phyloP scores from a whole-genome alignment of 1,140 invertebrate genomes.

The Drosophila yakuba region DNA sequence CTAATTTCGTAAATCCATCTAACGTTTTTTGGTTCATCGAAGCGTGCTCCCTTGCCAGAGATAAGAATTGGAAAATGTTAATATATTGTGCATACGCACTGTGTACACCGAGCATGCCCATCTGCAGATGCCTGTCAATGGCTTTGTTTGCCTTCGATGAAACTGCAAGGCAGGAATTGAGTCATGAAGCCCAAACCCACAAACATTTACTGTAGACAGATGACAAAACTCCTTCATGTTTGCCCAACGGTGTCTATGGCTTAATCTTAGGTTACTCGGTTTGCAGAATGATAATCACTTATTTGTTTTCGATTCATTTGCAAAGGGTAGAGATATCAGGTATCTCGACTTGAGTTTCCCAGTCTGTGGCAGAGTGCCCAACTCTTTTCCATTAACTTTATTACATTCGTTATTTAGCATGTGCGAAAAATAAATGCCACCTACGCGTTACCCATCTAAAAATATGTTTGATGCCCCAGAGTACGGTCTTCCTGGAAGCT shows the following conservation, averaged over 20 bases:
- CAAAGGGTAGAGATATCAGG: slow-evolving; percentile 7
- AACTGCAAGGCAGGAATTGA: slow-evolving; percentile 55
- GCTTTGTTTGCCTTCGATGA: slow-evolving; percentile 48
- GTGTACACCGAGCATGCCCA: slow-evolving; percentile 10
- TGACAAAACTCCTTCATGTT: slow-evolving; percentile 1
- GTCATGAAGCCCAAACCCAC: slow-evolving; percentile 7
- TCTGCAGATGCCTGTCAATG: slow-evolving; percentile 11
- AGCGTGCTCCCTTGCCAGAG: slow-evolving; percentile 30
- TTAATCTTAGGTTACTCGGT: not conserved
- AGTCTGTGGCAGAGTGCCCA: not conserved
- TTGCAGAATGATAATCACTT: slow-evolving; percentile 39
- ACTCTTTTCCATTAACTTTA: not conserved
- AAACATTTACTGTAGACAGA: slow-evolving; percentile 16
- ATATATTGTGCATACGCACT: slow-evolving; percentile 53
- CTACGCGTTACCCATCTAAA: not conserved
- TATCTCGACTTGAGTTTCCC: slow-evolving; percentile 15
- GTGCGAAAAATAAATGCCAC: slow-evolving; percentile 17
- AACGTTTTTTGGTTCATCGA: slow-evolving; percentile 39
- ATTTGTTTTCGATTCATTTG: slow-evolving; percentile 50
- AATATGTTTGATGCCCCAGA: not conserved
- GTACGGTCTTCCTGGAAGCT: slow-evolving; percentile 7
- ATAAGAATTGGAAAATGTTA: slow-evolving; percentile 47
- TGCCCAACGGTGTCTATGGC: slow-evolving; percentile 10
- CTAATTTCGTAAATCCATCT: slow-evolving; percentile 42
- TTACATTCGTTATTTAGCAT: slow-evolving; percentile 12